phyloP scores from a whole-genome alignment of 2,113 vertebrate genomes.

The Eira barbara region DNA sequence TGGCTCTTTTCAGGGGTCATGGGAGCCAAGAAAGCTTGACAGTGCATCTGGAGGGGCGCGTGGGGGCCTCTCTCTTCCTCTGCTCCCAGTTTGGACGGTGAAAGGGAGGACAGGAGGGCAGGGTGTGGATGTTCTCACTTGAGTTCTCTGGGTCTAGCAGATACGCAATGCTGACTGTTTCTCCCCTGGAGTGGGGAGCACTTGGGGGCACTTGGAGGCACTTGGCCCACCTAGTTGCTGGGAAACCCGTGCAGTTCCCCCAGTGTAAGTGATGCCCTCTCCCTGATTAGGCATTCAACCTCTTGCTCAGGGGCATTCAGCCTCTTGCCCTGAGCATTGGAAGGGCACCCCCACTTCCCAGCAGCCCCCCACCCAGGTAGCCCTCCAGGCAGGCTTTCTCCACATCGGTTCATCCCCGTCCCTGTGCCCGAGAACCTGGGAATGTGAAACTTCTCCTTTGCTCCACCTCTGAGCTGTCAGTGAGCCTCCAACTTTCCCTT shows the following conservation, averaged over 20 bases:
- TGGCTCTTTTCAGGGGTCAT: neutral
- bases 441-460: neutral
- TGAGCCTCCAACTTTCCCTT: neutral
- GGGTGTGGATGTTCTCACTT: neutral
- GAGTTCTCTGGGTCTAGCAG: neutral
- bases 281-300: fast-evolving
- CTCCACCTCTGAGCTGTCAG: neutral
- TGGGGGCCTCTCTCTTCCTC: too few relatives aligned
- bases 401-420: fast-evolving
- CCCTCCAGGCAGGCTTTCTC: neutral
- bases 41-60: neutral
- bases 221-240: neutral
- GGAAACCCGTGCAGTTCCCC: neutral
- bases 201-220: neutral
- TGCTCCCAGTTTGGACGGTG: neutral
- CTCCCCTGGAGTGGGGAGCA: neutral
- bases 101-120: neutral
- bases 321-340: neutral
- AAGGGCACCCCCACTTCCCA: neutral
- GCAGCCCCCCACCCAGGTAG: neutral
- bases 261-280: neutral
- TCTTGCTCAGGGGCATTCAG: neutral
- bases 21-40: neutral
- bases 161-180: neutral
- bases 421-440: neutral